Percentiles rank a stretch among this genome's conserved stretches.
phyloP scores from a whole-genome alignment of 2,888 invertebrate genomes.

The Harpagoxenus sublaevis region DNA sequence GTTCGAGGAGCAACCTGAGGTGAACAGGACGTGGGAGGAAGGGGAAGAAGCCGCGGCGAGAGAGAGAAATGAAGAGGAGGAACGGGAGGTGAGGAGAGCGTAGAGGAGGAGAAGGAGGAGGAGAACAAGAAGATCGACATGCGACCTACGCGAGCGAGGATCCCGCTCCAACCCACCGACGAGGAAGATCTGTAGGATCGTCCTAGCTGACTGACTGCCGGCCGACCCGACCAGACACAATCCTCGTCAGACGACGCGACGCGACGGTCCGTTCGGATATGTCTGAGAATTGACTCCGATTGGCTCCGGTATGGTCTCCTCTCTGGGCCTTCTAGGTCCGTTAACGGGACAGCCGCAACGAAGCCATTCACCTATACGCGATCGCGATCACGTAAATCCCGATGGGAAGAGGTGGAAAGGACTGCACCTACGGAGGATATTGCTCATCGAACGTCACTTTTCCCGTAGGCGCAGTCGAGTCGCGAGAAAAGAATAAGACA shows the following conservation, averaged over 20 bases:
- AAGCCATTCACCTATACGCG: conserved; percentile 76
- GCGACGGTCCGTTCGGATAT: conserved; percentile 72
- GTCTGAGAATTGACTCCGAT: conserved; percentile 62
- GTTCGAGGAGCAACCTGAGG: conserved; percentile 42
- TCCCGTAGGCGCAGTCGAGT: conserved; percentile 13
- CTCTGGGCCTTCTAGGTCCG: conserved; percentile 84
- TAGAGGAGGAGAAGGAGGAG: background rate
- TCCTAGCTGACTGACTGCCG: conserved; percentile 61
- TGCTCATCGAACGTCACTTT: conserved; percentile 67
- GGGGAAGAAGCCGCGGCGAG: conserved; percentile 40
- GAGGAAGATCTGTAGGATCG: conserved; percentile 47
- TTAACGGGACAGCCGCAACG: conserved; percentile 83
- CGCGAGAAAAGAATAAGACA: background rate
- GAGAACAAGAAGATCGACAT: conserved; percentile 65
- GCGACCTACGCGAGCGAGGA: conserved; percentile 55
- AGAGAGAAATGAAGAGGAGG: conserved; percentile 55
- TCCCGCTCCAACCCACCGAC: conserved; percentile 61
- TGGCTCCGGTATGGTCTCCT: conserved; percentile 66
- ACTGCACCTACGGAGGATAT: conserved; percentile 38
- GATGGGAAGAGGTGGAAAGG: conserved; percentile 7
- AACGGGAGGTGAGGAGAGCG: background rate
- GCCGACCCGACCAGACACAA: conserved; percentile 69
- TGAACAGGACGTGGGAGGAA: conserved; percentile 37
- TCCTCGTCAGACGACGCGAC: conserved; percentile 71
- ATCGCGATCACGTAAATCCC: conserved; percentile 58